Conservation (phyloP, 2,797 vertebrate species). For the Notolepis coatsorum region DNA sequence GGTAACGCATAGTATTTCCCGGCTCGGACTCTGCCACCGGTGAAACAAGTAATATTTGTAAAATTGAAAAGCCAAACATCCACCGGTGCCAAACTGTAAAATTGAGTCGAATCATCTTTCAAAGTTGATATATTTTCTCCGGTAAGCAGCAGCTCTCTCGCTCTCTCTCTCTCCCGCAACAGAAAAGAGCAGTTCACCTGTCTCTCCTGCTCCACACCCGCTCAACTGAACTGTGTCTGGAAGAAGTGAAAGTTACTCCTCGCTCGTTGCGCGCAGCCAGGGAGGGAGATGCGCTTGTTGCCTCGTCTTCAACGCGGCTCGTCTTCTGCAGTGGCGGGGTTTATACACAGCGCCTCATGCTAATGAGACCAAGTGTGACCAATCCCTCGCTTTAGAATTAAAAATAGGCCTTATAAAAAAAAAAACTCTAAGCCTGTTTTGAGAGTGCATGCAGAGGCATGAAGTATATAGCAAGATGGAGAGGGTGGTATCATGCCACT, state of each 20-base stretch:
- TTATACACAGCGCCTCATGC: conserved; percentile 91
- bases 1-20: conserved; percentile 92
- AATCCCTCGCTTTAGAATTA: conserved; percentile 78
- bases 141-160: conserved; percentile 50
- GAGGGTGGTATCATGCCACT: conserved; percentile 27
- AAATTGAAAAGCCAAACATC: conserved; percentile 68
- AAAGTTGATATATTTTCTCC: conserved; percentile 27
- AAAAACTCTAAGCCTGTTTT: conserved; percentile 68
- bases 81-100: conserved; percentile 65
- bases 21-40: conserved; percentile 67
- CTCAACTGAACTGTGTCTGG: conserved; percentile 65
- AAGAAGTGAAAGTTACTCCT: conserved; percentile 77
- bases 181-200: conserved; percentile 52
- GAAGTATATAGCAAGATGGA: conserved; percentile 47
- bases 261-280: conserved; percentile 69
- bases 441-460: conserved; percentile 61
- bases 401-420: conserved; percentile 73
- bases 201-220: conserved; percentile 66
- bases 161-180: conserved; percentile 20
- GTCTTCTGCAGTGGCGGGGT: conserved; percentile 78
- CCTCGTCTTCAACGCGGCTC: conserved; percentile 77
- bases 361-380: conserved; percentile 86
- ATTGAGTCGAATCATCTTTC: conserved; percentile 58
- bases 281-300: conserved; percentile 64
- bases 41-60: conserved; percentile 65